Percentiles rank a stretch among this genome's conserved stretches.
Conservation (phyloP, 1,140 invertebrate species). For the Aphis craccivora region DNA sequence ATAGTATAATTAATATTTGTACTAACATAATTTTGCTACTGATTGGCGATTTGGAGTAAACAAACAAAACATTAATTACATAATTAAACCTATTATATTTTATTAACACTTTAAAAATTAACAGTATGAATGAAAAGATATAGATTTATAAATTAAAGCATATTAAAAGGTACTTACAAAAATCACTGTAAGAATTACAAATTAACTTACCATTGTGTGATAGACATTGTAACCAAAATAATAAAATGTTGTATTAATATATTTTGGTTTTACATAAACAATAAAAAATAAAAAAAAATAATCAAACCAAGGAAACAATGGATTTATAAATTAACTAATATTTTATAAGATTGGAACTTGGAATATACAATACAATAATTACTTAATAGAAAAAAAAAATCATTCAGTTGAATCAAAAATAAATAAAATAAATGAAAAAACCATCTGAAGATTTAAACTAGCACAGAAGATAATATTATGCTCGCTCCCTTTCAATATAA, state of each 20-base stretch:
- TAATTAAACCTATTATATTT: conserved; percentile 25
- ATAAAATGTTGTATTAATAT: neutral
- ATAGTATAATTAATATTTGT: neutral
- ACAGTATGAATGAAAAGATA: conserved; percentile 21
- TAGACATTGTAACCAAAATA: neutral
- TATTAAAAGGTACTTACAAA: neutral
- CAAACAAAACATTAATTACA: neutral
- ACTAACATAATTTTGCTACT: neutral
- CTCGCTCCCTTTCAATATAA: neutral
- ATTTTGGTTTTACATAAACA: neutral
- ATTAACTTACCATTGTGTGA: neutral
- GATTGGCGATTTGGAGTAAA: neutral
- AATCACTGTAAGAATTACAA: neutral
- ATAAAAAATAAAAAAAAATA: neutral
- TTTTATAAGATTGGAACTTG: neutral
- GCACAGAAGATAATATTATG: neutral
- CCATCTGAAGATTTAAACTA: neutral
- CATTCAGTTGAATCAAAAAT: neutral
- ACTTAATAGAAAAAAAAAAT: neutral
- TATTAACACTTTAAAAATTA: conserved; percentile 35
- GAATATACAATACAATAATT: neutral
- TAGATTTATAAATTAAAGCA: neutral
- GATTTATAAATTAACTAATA: neutral
- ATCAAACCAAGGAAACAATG: neutral
- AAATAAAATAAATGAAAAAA: neutral